Percentiles rank a stretch among this genome's conserved stretches.
Conservation (phyloP, 2,888 invertebrate species). For the Oxystoma pomonae region DNA sequence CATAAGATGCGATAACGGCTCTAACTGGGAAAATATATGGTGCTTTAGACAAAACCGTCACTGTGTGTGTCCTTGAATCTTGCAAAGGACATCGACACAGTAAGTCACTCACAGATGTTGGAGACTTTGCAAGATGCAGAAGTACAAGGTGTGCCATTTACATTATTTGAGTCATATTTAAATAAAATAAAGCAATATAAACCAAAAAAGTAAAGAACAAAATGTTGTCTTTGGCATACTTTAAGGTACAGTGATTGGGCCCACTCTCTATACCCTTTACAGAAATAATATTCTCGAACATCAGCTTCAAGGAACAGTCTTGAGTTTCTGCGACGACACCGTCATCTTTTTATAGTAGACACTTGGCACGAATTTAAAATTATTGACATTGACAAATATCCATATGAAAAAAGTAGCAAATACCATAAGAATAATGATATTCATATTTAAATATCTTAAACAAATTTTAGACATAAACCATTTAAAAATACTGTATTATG, state of each 20-base stretch:
- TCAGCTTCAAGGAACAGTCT: background rate
- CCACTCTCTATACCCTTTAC: too few species aligned
- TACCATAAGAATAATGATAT: background rate
- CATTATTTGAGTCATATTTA: constrained; percentile 6
- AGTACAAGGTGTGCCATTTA: background rate
- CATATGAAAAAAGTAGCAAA: background rate
- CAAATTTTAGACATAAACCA: background rate
- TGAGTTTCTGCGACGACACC: background rate
- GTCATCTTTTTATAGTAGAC: background rate
- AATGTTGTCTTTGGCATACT: too few species aligned
- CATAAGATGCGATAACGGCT: too few species aligned
- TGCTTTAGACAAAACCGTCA: background rate
- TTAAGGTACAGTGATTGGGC: too few species aligned
- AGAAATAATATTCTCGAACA: background rate
- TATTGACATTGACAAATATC: background rate
- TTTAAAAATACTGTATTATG: background rate
- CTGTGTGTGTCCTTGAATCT: constrained; percentile 7
- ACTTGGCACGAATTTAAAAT: background rate
- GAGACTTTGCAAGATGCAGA: constrained; percentile 2
- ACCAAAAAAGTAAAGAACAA: too few species aligned
- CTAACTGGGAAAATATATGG: background rate
- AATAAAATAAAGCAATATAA: constrained; percentile 1
- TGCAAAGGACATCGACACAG: constrained; percentile 11
- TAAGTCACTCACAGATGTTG: constrained; percentile 2
- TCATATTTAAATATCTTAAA: background rate